phyloP scores from a whole-genome alignment of 2,113 vertebrate genomes.

The Pan troglodytes region NHGRI_mPanTro3-v2.1_pri NC_072415.2:65541501-65542000 shows the following conservation, averaged over 20 bases:
- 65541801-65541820: not conserved
- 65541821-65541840: not conserved
- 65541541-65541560: not conserved
- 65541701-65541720: conserved; percentile 24
- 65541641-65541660: conserved; percentile 28
- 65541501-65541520: conserved; percentile 1
- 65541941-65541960: conserved; percentile 45
- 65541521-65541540: not conserved
- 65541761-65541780: conserved; percentile 38
- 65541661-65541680: conserved; percentile 16
- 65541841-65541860: not conserved
- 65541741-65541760: not conserved
- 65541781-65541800: conserved; percentile 11
- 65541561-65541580: not conserved
- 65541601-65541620: conserved; percentile 5
- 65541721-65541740: conserved; percentile 5
- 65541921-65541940: conserved; percentile 27
- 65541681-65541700: conserved; percentile 45
- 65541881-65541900: not conserved
- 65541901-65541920: not conserved
- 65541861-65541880: not conserved
- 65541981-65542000: not conserved
- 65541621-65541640: conserved; percentile 35
- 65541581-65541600: not conserved
- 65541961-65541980: conserved; percentile 42